Conservation (phyloP, 2,888 invertebrate species). For the Cerastis rubricosa region DNA sequence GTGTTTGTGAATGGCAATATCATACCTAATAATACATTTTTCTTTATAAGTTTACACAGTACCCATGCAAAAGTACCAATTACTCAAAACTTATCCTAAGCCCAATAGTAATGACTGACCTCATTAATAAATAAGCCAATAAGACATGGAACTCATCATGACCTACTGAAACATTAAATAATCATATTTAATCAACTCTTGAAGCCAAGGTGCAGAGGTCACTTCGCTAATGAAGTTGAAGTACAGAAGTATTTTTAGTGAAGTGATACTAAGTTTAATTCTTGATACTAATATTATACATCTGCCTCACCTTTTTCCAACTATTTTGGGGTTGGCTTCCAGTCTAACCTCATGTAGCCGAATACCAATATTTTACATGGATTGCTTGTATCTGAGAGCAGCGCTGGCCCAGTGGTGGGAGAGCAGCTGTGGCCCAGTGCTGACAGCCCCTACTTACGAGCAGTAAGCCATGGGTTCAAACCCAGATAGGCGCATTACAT, state of each 20-base stretch:
- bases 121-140: conserved; percentile 29
- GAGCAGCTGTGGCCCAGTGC: too few relatives aligned
- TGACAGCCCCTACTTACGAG: too few relatives aligned
- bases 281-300: too few relatives aligned
- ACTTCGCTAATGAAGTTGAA: not conserved
- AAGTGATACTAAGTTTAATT: not conserved
- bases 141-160: not conserved
- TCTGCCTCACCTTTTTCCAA: too few relatives aligned
- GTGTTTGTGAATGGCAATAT: conserved; percentile 6
- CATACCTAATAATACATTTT: not conserved
- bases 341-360: too few relatives aligned
- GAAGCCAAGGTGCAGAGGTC: conserved; percentile 17
- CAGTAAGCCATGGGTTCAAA: too few relatives aligned
- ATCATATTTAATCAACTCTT: conserved; percentile 27
- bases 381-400: too few relatives aligned
- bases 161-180: conserved; percentile 17
- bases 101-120: conserved; percentile 5
- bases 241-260: not conserved
- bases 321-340: too few relatives aligned
- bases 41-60: not conserved
- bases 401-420: too few relatives aligned
- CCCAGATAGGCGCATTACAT: too few relatives aligned
- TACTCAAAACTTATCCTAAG: not conserved
- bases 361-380: too few relatives aligned
- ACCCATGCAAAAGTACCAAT: not conserved